Conservation (phyloP, 2,888 invertebrate genomes). For the Metacarcinus magister region DNA sequence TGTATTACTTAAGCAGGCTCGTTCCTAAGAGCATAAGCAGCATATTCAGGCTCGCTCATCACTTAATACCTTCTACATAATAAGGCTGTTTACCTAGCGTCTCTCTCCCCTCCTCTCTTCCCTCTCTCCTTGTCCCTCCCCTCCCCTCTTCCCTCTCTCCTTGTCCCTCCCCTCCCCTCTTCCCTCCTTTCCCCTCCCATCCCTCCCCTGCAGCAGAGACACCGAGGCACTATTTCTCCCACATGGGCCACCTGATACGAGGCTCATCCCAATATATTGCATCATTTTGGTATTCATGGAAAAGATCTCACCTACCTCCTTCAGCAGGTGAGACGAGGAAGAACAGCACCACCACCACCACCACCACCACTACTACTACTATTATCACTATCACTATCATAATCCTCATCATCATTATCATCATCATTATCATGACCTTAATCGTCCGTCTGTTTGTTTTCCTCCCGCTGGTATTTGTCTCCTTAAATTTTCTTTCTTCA, state of each 20-base stretch:
- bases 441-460: not conserved
- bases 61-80: not conserved
- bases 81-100: not conserved
- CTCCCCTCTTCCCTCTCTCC: no score
- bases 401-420: no score
- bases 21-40: not conserved
- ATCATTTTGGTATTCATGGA: not conserved
- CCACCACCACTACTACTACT: not conserved
- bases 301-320: not conserved
- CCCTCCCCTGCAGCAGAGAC: not conserved
- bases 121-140: no score
- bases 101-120: no score
- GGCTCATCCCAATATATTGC: not conserved
- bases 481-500: not conserved
- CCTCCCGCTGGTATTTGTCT: not conserved
- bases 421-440: no score
- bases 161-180: no score
- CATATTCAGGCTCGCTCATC: not conserved
- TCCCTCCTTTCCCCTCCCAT: not conserved
- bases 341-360: not conserved
- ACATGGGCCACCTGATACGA: not conserved
- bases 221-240: not conserved
- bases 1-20: not conserved
- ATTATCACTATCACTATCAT: no score
- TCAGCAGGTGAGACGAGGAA: not conserved